Percentiles rank a stretch among this genome's conserved stretches.
Evolutionary conservation across 1,140 invertebrate species (phyloP).

Genomic region (Zaprionus taronus): DNA sequence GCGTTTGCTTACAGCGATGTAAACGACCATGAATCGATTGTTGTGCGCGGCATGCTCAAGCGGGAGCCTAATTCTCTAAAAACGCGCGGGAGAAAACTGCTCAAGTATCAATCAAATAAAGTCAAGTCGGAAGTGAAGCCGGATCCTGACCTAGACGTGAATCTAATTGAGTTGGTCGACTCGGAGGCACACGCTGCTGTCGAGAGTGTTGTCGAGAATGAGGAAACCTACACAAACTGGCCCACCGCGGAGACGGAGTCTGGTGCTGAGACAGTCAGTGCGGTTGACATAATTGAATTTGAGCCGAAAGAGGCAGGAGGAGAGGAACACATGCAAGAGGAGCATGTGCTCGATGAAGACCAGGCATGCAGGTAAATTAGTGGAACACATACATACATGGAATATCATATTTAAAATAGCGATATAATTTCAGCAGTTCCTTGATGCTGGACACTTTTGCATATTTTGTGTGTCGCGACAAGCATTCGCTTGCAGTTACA

Average conservation of each 20-base stretch:
- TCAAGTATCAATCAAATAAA: slow-evolving; percentile 28
- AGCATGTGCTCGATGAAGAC: slow-evolving; percentile 5
- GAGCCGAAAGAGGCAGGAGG: slow-evolving; percentile 41
- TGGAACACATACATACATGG: neutral
- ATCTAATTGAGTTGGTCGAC: slow-evolving; percentile 40
- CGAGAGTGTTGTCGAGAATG: slow-evolving; percentile 32
- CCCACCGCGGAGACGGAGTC: slow-evolving; percentile 28
- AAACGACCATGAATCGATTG: slow-evolving; percentile 47
- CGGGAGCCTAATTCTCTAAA: slow-evolving; percentile 19
- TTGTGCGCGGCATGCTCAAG: slow-evolving; percentile 52
- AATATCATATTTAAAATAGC: neutral
- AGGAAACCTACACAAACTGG: slow-evolving; percentile 44
- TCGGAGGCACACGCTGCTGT: slow-evolving; percentile 21
- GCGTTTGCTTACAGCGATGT: slow-evolving; percentile 47
- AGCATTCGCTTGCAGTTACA: slow-evolving; percentile 31
- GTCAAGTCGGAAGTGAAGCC: slow-evolving; percentile 11
- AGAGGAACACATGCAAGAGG: slow-evolving; percentile 15
- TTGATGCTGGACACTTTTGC: slow-evolving; percentile 32
- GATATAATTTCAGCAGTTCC: slow-evolving; percentile 9
- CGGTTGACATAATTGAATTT: slow-evolving; percentile 55
- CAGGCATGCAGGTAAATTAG: neutral
- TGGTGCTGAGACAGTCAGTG: slow-evolving; percentile 32
- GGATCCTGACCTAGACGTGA: slow-evolving; percentile 24
- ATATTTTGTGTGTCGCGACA: slow-evolving; percentile 54
- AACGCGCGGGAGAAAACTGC: slow-evolving; percentile 6